These are phyloP conservation scores for Mormyrus iriodes DNA, from an alignment of 2,113 vertebrate species.

Conservation along the genomic window DNA sequence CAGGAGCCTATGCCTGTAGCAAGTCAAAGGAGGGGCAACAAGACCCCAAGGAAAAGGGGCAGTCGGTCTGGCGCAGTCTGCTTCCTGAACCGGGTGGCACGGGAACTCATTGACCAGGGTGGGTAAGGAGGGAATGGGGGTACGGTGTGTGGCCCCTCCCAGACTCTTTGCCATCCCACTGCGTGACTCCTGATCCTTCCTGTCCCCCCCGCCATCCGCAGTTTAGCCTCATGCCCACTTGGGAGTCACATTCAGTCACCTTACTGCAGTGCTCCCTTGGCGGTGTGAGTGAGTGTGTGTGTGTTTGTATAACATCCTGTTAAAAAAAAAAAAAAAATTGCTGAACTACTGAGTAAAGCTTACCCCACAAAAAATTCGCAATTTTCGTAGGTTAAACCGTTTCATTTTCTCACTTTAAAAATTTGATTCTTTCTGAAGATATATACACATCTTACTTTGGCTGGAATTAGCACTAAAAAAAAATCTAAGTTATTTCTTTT, in stretches of 20 bases:
- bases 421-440: constrained; percentile 30
- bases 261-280: not conserved
- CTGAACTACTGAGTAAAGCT: constrained; percentile 19
- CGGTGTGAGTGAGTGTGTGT: not conserved
- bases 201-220: not conserved
- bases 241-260: not conserved
- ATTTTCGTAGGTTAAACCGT: constrained; percentile 11
- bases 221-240: not conserved
- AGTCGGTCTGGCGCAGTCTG: not conserved
- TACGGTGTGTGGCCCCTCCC: not conserved
- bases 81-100: not conserved
- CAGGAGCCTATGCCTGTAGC: no score
- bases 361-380: not conserved
- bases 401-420: constrained; percentile 17
- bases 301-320: not conserved
- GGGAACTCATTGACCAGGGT: not conserved
- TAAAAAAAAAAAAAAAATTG: constrained; percentile 12
- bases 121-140: not conserved
- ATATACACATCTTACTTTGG: constrained; percentile 28
- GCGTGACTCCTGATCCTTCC: not conserved
- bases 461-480: constrained; percentile 53
- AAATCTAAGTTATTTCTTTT: constrained; percentile 48
- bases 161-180: not conserved
- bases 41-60: not conserved
- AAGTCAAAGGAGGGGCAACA: no score